Evolutionary conservation across 2,113 vertebrate species (phyloP), one percentile per base, ranked within the genome.

Genomic region (Dinomys branickii): DNA sequence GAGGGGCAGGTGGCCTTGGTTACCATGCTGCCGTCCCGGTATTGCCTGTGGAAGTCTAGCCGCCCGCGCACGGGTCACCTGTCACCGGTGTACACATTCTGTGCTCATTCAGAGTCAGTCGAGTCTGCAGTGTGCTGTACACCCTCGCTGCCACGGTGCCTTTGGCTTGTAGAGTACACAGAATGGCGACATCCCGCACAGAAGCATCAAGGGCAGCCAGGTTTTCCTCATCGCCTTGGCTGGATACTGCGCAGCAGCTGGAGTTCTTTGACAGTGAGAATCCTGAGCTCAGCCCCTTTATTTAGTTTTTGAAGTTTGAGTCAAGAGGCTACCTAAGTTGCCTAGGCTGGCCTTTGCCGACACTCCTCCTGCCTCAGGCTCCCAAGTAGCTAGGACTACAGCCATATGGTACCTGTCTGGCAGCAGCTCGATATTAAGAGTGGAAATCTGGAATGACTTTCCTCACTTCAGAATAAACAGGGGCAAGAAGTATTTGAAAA

Each of bases 121-220:
- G 19, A 38, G 69, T n/a, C 35, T 69, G 67, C 8, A 12, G 19
- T 10, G n/a, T 11, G 69, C 67, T 5, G 20, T 1, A 8, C 8
- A 41, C 69, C 19, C 69, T 71, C 35, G 67, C 69, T 38, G 67
- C 69, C n/a, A 3, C 9, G 1, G 20, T 8, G 19, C 69, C 63
- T 35, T 67, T 7, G 33, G 65, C 65, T n/a, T 35, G 33, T 1
- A 7, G 65, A 67, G 65, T 14, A 1, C 65, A 67, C 65, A 65
- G 14, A 2, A n/a, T 5, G 7, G 14, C 0, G 9, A 73, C 69
- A 9, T 24, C 38, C 38, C 26, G 38, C 65, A 26, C 10, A 0
- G 20, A 24, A 20, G 71, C 4, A 4, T 13, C 71, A 3, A 10
- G 22, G 69, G 38, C 69, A 41, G 20, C 38, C 38, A 20, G 69